These are phyloP conservation scores for Sceliomorpha sp. DNA, from an alignment of 2,888 invertebrate genomes.

Conservation along the genomic window DNA sequence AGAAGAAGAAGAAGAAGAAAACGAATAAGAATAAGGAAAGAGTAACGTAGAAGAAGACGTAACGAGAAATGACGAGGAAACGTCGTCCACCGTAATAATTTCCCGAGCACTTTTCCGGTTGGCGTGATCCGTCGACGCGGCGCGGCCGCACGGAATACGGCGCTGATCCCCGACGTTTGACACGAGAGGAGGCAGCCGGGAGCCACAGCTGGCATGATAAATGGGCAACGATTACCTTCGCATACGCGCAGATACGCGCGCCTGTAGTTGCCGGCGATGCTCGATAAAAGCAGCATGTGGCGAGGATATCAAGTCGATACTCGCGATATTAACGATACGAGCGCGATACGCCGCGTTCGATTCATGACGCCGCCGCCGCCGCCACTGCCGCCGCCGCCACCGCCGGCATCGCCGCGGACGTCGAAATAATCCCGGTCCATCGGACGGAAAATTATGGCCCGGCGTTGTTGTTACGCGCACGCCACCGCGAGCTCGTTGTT, in stretches of 20 bases:
- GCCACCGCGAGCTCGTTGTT: constrained; percentile 17
- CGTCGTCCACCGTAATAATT: too few relatives aligned
- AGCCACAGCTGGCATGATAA: constrained; percentile 68
- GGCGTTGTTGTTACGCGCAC: constrained; percentile 29
- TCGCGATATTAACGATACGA: constrained; percentile 57
- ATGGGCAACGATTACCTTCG: constrained; percentile 62
- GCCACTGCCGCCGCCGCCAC: too few relatives aligned
- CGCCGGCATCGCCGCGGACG: neutral
- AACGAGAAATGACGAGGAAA: too few relatives aligned
- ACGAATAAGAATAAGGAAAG: too few relatives aligned
- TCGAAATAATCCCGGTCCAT: neutral
- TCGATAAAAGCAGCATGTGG: constrained; percentile 48
- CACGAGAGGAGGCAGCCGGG: constrained; percentile 62
- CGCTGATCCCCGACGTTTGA: constrained; percentile 62
- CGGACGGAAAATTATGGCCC: constrained; percentile 35
- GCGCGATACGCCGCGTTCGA: constrained; percentile 34
- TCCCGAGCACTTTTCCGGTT: constrained; percentile 30
- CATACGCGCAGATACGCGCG: constrained; percentile 52
- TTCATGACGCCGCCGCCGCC: constrained; percentile 27
- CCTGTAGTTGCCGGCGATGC: constrained; percentile 34
- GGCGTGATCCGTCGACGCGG: constrained; percentile 15
- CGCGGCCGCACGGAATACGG: constrained; percentile 25
- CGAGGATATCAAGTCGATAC: constrained; percentile 53
- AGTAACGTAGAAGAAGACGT: too few relatives aligned
- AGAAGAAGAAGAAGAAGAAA: too few relatives aligned